A percentile compares a stretch with the other conserved stretches of the same genome.
phyloP scores from a whole-genome alignment of 2,797 vertebrate genomes.

The Gymnothorax reevesii region DNA sequence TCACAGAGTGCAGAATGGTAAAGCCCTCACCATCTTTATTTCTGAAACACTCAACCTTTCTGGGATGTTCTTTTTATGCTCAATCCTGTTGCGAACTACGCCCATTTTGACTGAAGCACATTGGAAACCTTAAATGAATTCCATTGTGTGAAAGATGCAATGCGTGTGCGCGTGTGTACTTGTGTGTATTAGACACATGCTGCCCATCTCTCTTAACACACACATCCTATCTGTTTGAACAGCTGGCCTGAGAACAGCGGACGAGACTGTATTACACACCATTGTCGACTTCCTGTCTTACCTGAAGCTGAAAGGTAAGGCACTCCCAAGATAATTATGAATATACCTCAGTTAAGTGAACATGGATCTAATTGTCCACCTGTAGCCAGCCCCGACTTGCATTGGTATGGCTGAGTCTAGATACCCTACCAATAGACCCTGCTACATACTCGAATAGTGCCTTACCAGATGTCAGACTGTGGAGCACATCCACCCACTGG shows the following conservation, averaged over 20 bases:
- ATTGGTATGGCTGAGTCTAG: too few relatives aligned
- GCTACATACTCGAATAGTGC: too few relatives aligned
- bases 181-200: not conserved
- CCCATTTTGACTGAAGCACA: not conserved
- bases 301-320: conserved; percentile 88
- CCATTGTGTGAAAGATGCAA: not conserved
- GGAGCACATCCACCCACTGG: too few relatives aligned
- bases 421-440: too few relatives aligned
- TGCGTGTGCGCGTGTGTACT: not conserved
- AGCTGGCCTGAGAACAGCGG: conserved; percentile 77
- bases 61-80: too few relatives aligned
- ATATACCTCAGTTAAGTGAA: not conserved
- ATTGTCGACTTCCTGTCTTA: conserved; percentile 88
- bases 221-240: conserved; percentile 34
- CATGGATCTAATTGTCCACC: not conserved
- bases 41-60: too few relatives aligned
- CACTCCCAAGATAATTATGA: not conserved
- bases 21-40: too few relatives aligned
- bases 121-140: not conserved
- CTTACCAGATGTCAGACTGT: too few relatives aligned
- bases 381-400: too few relatives aligned
- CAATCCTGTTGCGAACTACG: too few relatives aligned
- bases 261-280: conserved; percentile 78
- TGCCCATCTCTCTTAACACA: not conserved
- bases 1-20: not conserved